Evolutionary conservation across 2,113 vertebrate species (phyloP).

Genomic region (Onychostruthus taczanowskii): DNA sequence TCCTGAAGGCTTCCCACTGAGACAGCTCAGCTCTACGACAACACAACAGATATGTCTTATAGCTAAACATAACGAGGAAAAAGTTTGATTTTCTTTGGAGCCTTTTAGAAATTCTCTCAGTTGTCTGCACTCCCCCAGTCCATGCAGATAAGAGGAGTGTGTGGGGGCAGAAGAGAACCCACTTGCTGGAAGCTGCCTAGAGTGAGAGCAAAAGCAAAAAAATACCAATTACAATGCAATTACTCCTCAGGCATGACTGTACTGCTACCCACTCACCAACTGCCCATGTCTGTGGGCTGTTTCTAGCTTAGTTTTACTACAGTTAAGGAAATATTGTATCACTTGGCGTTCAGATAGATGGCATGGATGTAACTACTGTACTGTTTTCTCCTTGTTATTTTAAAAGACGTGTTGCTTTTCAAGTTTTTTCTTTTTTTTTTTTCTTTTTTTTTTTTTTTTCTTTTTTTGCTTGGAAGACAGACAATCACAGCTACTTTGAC

Average conservation of each 20-base stretch:
- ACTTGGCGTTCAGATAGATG: not conserved
- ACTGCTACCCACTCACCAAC: slow-evolving; percentile 56
- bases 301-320: not conserved
- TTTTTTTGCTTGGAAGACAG: not conserved
- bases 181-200: not conserved
- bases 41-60: not conserved
- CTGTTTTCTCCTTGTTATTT: not conserved
- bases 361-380: not conserved
- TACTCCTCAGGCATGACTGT: slow-evolving; percentile 27
- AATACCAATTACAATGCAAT: slow-evolving; percentile 22
- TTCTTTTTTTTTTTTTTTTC: not conserved
- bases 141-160: not conserved
- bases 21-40: not conserved
- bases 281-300: slow-evolving; percentile 28
- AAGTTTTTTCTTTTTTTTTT: not conserved
- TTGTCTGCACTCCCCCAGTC: not conserved
- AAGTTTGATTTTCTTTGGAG: not conserved
- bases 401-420: not conserved
- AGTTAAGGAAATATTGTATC: slow-evolving; percentile 11
- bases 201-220: not conserved
- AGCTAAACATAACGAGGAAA: not conserved
- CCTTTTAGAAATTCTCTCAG: not conserved
- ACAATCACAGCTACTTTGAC: not conserved
- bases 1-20: not conserved
- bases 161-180: not conserved